Evolutionary conservation across 2,113 vertebrate species (phyloP), one percentile per base, ranked within the genome.

Genomic region (Budorcas taxicolor): DNA sequence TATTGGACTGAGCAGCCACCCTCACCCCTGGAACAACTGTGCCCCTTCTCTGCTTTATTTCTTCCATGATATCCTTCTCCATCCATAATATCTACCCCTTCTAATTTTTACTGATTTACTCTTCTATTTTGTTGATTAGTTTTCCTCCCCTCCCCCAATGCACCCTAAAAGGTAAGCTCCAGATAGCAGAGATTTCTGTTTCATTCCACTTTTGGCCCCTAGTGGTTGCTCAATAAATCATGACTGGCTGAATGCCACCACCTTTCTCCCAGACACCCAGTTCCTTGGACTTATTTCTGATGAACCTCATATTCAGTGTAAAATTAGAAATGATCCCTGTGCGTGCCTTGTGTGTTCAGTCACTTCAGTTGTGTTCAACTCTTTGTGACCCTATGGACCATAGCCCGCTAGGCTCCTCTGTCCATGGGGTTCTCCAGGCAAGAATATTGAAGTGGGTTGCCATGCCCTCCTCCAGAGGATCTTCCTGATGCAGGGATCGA

Each of bases 61-160:
- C 47, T 95, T 81, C 86, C 7, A 17, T 58, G 45, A 90, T 92
- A 64, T 10, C 29, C 57, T 58, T 58, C 25, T 27, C 25, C 57
- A 27, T 71, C 86, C 7, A 19, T 58, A 52, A 86, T 88, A n/a
- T 14, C 29, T 50, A 55, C 11, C 29, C 33, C 36, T 67, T 88
- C 58, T 71, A 36, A 57, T 57, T 71, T 89, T 94, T 57, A 82
- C 86, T 71, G 23, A 45, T 64, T 64, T 60, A 36, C 33, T 92
- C 55, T 40, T 67, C 84, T 52, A 50, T 57, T 67, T 87, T 43
- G 15, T 53, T 40, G 45, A 12, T 53, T 81, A 80, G 31, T 45
- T 7, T 55, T 67, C 67, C 1, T 15, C 21, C 31, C 5, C 2
- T 6, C 17, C 19, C 45, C 67, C 55, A 52, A 40, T n/a, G 12